Percentiles rank a stretch among this genome's conserved stretches.
Conservation (phyloP, 2,797 vertebrate genomes). For the Phrynocephalus guinanensis region DNA sequence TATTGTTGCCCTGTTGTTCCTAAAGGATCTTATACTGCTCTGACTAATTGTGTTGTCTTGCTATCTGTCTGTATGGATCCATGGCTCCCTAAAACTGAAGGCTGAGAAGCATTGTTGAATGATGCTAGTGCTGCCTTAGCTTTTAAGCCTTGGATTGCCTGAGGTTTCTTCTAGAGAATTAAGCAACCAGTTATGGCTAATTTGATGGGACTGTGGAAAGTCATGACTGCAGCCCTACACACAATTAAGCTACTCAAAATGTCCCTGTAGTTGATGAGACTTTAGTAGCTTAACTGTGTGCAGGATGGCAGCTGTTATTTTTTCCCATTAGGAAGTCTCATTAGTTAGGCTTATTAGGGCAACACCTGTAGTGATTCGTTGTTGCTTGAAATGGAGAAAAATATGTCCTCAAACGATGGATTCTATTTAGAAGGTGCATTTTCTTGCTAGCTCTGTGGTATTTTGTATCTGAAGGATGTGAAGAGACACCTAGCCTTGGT, state of each 20-base stretch:
- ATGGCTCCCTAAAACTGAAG: background rate
- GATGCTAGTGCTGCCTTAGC: background rate
- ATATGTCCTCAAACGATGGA: background rate
- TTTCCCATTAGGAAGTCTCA: background rate
- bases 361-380: background rate
- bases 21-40: background rate
- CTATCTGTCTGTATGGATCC: background rate
- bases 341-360: background rate
- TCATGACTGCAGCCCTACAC: background rate
- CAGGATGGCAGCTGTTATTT: conserved; percentile 6
- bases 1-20: background rate
- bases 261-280: background rate
- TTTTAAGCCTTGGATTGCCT: background rate
- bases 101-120: background rate
- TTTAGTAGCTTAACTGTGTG: background rate
- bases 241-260: background rate
- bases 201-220: background rate
- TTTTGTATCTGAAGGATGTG: background rate
- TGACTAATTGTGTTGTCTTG: background rate
- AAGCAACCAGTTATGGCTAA: background rate
- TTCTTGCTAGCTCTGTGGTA: background rate
- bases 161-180: background rate
- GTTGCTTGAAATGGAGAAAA: background rate
- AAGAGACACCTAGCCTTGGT: background rate
- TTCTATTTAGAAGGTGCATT: background rate